Evolutionary conservation across 1,140 invertebrate genomes (phyloP).

Genomic region (Dinothrombium tinctorium): DNA sequence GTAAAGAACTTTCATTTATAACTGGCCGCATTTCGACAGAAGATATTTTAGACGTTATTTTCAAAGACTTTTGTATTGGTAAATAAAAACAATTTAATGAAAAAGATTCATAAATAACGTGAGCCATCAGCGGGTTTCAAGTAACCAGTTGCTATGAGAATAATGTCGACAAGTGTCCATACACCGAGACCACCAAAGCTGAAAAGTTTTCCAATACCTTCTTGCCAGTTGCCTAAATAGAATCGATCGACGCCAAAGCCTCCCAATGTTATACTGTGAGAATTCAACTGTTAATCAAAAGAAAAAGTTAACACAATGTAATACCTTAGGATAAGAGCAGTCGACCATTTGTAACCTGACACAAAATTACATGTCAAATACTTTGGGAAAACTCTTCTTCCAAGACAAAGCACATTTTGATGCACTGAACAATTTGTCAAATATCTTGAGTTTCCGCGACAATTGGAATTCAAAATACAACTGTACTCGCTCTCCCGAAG

Average conservation of each 20-base stretch:
- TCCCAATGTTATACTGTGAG: constrained; percentile 59
- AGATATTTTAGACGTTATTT: constrained; percentile 56
- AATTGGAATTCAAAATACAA: constrained; percentile 58
- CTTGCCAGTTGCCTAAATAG: constrained; percentile 37
- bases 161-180: constrained; percentile 93
- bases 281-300: constrained; percentile 7
- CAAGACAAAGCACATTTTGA: constrained; percentile 63
- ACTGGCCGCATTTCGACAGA: constrained; percentile 48
- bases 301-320: constrained; percentile 3
- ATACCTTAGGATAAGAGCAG: constrained; percentile 51
- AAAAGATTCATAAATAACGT: no score
- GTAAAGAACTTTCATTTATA: constrained; percentile 42
- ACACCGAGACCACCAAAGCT: constrained; percentile 95
- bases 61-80: constrained; percentile 65
- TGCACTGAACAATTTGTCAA: constrained; percentile 67
- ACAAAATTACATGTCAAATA: constrained; percentile 89
- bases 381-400: constrained; percentile 50
- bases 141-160: constrained; percentile 84
- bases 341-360: constrained; percentile 82
- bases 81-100: no score
- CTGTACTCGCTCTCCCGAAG: constrained; percentile 60
- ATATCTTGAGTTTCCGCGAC: constrained; percentile 49
- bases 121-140: constrained; percentile 29
- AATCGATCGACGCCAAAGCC: constrained; percentile 88
- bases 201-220: constrained; percentile 93